These are phyloP conservation scores for Periophthalmodon schlosseri DNA, from an alignment of 2,113 vertebrate species.

Conservation along the genomic window DNA sequence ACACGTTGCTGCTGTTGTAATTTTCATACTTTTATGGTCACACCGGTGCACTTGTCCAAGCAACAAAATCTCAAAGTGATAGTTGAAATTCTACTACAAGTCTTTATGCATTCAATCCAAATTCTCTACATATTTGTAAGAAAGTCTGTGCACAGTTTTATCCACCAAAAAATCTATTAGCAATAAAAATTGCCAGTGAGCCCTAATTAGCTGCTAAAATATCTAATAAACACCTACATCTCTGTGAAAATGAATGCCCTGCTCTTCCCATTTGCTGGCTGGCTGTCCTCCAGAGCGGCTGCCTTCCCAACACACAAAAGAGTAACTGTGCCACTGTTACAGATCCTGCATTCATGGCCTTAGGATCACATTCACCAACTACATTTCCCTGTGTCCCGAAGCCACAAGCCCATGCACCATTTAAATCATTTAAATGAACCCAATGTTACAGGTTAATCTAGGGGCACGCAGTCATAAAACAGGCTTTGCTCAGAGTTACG, in stretches of 20 bases:
- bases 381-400: constrained; percentile 24
- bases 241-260: constrained; percentile 20
- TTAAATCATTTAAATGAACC: constrained; percentile 32
- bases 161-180: not conserved
- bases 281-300: constrained; percentile 23
- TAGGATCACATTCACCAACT: constrained; percentile 35
- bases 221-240: constrained; percentile 7
- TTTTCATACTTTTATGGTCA: constrained; percentile 5
- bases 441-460: constrained; percentile 14
- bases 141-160: not conserved
- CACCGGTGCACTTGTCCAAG: not conserved
- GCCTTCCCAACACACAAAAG: constrained; percentile 51
- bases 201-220: not conserved
- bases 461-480: not conserved
- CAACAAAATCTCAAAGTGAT: not conserved
- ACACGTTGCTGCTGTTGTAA: not conserved
- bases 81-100: not conserved
- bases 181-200: not conserved
- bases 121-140: not conserved
- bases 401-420: constrained; percentile 30
- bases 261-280: constrained; percentile 16
- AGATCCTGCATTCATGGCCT: constrained; percentile 46
- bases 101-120: not conserved
- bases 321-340: constrained; percentile 56
- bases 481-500: not conserved